phyloP scores from a whole-genome alignment of 2,888 invertebrate genomes.

The Drosophila atripex region DNA sequence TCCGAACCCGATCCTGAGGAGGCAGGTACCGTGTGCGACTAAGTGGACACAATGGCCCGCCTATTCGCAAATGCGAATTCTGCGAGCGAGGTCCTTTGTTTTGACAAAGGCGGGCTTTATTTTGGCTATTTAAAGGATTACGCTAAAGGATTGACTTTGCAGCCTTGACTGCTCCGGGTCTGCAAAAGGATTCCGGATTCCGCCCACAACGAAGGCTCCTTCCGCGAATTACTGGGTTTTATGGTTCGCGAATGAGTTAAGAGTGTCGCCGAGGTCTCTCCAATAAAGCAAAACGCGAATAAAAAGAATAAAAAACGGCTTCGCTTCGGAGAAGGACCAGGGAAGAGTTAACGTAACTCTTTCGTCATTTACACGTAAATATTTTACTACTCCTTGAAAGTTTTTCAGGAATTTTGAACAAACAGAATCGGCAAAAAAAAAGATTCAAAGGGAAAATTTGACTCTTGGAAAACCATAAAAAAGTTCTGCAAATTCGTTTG shows the following conservation, averaged over 20 bases:
- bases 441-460: constrained; percentile 9
- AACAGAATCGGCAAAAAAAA: neutral
- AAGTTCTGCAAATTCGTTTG: constrained; percentile 21
- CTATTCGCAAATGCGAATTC: constrained; percentile 69
- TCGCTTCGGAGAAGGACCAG: constrained; percentile 59
- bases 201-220: constrained; percentile 59
- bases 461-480: constrained; percentile 27
- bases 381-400: constrained; percentile 47
- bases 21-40: constrained; percentile 61
- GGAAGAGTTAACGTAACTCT: constrained; percentile 81
- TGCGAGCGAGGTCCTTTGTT: constrained; percentile 69
- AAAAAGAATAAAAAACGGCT: constrained; percentile 46
- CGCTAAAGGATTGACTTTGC: constrained; percentile 83
- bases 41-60: constrained; percentile 70
- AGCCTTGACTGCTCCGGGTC: constrained; percentile 72
- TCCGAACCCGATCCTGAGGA: constrained; percentile 11
- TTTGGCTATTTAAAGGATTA: constrained; percentile 84
- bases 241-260: constrained; percentile 74
- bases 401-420: constrained; percentile 47
- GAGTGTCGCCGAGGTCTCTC: constrained; percentile 52
- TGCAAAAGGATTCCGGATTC: constrained; percentile 54
- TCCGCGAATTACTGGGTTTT: constrained; percentile 71
- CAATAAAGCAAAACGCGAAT: constrained; percentile 53
- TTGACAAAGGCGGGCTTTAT: constrained; percentile 82
- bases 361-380: constrained; percentile 75